Conservation (phyloP, 2,888 invertebrate genomes). For the Timema cristinae region DNA sequence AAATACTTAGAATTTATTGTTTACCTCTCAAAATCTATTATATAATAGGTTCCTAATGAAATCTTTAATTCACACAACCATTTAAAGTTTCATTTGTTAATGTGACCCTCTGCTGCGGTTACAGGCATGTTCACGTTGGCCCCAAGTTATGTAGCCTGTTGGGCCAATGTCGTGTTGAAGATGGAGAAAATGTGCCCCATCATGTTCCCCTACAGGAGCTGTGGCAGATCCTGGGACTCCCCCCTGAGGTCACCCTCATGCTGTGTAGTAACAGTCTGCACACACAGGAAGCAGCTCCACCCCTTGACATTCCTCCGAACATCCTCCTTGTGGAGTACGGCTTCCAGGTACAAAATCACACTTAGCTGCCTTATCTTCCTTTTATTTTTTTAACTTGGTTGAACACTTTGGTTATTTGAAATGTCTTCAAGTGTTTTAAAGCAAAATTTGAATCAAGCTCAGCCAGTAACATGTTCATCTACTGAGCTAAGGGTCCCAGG, state of each 20-base stretch:
- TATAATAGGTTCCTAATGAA: too few species aligned
- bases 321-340: slow-evolving; percentile 56
- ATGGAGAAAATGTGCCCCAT: slow-evolving; percentile 41
- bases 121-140: slow-evolving; percentile 50
- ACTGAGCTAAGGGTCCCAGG: too few species aligned
- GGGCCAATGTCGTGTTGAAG: slow-evolving; percentile 43
- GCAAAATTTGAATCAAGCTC: too few species aligned
- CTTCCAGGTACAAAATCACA: slow-evolving; percentile 47
- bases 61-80: too few species aligned
- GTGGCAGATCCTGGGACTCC: slow-evolving; percentile 48
- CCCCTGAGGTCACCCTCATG: slow-evolving; percentile 44
- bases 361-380: too few species aligned
- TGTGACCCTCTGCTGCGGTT: slow-evolving; percentile 38
- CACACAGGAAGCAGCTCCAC: slow-evolving; percentile 34
- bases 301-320: slow-evolving; percentile 48
- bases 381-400: too few species aligned
- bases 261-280: slow-evolving; percentile 49
- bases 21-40: too few species aligned
- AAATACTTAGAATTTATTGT: too few species aligned
- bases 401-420: too few species aligned
- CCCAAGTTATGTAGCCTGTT: slow-evolving; percentile 54
- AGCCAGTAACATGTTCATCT: too few species aligned
- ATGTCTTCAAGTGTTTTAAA: too few species aligned
- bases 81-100: too few species aligned
- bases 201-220: slow-evolving; percentile 41